These are phyloP conservation scores for Brevimyrus niger DNA, from an alignment of 2,113 vertebrate genomes.

Conservation along the genomic window DNA sequence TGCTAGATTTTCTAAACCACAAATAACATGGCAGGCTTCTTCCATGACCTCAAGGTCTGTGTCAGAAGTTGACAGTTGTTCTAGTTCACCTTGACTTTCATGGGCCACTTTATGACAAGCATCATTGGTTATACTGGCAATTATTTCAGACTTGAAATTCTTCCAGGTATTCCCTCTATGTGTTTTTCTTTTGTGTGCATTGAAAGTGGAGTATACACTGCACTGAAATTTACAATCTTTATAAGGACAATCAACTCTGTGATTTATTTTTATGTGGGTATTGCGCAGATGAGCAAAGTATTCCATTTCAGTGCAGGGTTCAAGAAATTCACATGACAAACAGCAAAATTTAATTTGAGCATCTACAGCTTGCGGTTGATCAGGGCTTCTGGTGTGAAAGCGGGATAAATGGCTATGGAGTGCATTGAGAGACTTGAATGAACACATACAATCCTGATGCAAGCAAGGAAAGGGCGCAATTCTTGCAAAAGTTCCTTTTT, in stretches of 20 bases:
- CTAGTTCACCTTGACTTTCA: background rate
- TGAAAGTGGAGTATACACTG: background rate
- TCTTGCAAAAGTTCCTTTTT: background rate
- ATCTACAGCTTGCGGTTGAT: background rate
- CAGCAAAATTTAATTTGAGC: background rate
- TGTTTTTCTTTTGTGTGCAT: background rate
- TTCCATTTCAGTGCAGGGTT: too few relatives aligned
- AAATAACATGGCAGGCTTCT: background rate
- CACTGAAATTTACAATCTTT: background rate
- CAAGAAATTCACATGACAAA: background rate
- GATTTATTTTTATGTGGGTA: background rate
- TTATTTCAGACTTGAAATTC: background rate
- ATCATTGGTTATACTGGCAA: background rate
- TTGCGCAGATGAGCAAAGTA: background rate
- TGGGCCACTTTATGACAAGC: background rate
- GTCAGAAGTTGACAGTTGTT: too few relatives aligned
- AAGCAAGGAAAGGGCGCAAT: background rate
- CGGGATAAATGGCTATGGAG: background rate
- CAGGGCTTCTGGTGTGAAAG: background rate
- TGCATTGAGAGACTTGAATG: background rate
- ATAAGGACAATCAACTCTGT: background rate
- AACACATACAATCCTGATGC: background rate
- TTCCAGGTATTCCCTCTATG: background rate
- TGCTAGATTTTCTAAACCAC: background rate
- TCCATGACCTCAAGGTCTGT: too few relatives aligned